Percentiles rank a stretch among this genome's conserved stretches.
phyloP scores from a whole-genome alignment of 2,113 vertebrate genomes.

The Microcebus lehilahytsara region DNA sequence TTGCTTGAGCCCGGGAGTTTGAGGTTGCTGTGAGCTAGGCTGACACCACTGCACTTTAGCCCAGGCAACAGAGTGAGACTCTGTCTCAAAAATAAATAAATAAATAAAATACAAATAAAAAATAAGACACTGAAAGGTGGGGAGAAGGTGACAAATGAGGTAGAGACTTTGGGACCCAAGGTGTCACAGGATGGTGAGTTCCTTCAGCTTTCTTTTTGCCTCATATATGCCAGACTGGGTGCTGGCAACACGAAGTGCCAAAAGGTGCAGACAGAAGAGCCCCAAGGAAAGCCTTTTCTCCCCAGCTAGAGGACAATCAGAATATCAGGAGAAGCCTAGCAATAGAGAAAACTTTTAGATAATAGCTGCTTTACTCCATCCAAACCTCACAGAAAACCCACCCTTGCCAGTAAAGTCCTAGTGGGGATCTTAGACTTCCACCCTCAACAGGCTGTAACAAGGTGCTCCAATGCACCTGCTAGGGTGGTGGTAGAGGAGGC shows the following conservation, averaged over 20 bases:
- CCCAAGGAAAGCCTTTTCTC: neutral
- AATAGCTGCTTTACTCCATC: neutral
- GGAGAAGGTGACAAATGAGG: neutral
- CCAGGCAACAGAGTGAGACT: too few species aligned
- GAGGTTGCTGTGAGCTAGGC: too few species aligned
- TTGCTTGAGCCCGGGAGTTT: too few species aligned
- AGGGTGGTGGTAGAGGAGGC: neutral
- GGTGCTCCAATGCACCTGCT: neutral
- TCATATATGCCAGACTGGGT: neutral
- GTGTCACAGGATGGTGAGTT: neutral
- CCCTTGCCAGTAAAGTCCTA: neutral
- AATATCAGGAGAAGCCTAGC: neutral
- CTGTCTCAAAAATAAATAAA: too few species aligned
- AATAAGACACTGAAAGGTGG: neutral
- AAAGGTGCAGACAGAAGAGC: neutral
- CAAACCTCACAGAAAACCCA: neutral
- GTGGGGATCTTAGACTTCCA: neutral
- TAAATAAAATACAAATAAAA: too few species aligned
- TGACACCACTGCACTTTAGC: too few species aligned
- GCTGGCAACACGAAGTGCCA: neutral
- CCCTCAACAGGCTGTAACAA: neutral
- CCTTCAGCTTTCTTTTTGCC: neutral
- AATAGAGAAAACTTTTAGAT: neutral
- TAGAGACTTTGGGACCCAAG: neutral
- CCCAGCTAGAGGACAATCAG: neutral